Percentiles rank a stretch among this genome's conserved stretches.
Conservation (phyloP, 1,140 invertebrate genomes). For the Leptopilina boulardi region DNA sequence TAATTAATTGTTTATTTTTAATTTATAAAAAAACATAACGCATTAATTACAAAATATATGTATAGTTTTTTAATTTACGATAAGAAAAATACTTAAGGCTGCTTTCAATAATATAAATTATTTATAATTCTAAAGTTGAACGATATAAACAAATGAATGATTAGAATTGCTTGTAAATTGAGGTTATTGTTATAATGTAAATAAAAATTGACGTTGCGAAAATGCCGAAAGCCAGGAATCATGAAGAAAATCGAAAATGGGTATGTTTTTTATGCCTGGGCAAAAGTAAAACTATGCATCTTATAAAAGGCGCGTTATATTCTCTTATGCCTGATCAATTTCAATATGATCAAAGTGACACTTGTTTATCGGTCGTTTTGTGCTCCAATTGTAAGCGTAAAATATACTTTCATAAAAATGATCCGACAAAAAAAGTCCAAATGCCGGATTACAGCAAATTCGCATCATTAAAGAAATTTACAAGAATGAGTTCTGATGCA, state of each 20-base stretch:
- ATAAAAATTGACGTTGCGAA: background rate
- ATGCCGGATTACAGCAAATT: background rate
- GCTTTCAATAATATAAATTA: too few species aligned
- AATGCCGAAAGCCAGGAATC: background rate
- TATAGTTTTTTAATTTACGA: too few species aligned
- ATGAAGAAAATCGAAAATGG: background rate
- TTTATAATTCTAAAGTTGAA: too few species aligned
- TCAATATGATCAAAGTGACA: background rate
- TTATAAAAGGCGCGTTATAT: background rate
- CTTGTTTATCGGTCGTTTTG: background rate
- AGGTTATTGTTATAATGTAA: too few species aligned
- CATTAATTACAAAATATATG: too few species aligned
- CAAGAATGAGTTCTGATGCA: background rate
- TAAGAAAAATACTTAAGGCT: too few species aligned
- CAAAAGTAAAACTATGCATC: background rate
- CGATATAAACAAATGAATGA: too few species aligned
- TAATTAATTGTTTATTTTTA: too few species aligned
- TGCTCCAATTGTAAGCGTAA: conserved; percentile 3
- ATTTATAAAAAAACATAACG: too few species aligned
- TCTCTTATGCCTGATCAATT: background rate
- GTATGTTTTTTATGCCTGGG: background rate
- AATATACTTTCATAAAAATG: background rate
- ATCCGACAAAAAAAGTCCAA: background rate
- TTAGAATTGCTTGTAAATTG: too few species aligned
- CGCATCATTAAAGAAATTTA: background rate